Conservation (phyloP, 1,140 invertebrate species). For the Cataglyphis hispanica region DNA sequence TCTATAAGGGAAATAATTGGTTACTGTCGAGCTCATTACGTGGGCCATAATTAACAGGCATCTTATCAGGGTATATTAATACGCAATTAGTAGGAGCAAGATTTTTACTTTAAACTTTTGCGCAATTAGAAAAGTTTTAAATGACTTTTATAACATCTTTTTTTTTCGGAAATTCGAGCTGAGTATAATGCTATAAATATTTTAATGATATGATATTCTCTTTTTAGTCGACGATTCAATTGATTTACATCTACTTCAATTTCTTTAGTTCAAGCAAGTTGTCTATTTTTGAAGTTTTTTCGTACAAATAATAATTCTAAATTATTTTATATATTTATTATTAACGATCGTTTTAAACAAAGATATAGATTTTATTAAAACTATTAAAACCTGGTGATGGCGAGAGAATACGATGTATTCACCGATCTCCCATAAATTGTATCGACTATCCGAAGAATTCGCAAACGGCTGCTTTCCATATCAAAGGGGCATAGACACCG, state of each 20-base stretch:
- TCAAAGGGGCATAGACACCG: slow-evolving; percentile 46
- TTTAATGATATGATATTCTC: not conserved
- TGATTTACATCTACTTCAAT: not conserved
- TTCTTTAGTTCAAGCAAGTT: not conserved
- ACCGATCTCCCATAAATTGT: slow-evolving; percentile 33
- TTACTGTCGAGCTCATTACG: slow-evolving; percentile 4
- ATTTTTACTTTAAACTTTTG: slow-evolving; percentile 10
- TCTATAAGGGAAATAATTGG: slow-evolving; percentile 8
- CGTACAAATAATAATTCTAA: not conserved
- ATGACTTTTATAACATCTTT: not conserved
- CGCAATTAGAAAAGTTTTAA: not conserved
- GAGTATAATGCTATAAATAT: too few relatives aligned
- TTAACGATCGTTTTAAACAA: not conserved
- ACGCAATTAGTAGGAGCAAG: slow-evolving; percentile 12
- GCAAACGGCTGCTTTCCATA: slow-evolving; percentile 55
- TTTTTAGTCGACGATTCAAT: not conserved
- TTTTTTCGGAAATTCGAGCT: not conserved
- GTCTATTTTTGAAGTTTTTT: not conserved
- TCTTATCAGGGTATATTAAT: slow-evolving; percentile 40
- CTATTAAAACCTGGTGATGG: not conserved
- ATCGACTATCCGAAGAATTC: slow-evolving; percentile 51
- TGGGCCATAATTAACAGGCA: slow-evolving; percentile 2
- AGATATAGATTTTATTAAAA: slow-evolving; percentile 39
- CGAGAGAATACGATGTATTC: slow-evolving; percentile 16
- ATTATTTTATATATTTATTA: not conserved